A percentile compares a stretch with the other conserved stretches of the same genome.
These are phyloP conservation scores for Machaerirhynchus nigripectus DNA, from an alignment of 2,113 vertebrate genomes.

Conservation along the genomic window DNA sequence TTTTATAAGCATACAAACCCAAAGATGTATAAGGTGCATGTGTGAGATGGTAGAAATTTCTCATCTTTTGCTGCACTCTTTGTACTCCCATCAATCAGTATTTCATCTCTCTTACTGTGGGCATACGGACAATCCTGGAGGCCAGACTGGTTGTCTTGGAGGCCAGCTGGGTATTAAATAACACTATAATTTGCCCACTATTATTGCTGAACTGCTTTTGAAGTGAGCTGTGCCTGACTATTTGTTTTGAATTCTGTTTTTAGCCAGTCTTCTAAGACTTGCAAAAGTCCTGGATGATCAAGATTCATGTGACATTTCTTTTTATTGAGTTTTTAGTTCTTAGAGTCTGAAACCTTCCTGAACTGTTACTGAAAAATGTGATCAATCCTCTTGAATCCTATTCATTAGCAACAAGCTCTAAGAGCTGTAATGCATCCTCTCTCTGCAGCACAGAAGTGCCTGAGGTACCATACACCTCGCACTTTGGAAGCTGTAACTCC, in stretches of 20 bases:
- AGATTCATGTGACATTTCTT: not conserved
- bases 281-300: not conserved
- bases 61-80: not conserved
- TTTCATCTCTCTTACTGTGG: not conserved
- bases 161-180: not conserved
- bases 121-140: not conserved
- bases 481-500: conserved; percentile 69
- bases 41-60: not conserved
- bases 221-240: not conserved
- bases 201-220: not conserved
- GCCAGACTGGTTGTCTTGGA: not conserved
- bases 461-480: conserved; percentile 11
- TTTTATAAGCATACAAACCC: not conserved
- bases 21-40: not conserved
- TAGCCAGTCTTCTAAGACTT: not conserved
- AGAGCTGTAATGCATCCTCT: conserved; percentile 50
- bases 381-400: not conserved
- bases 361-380: conserved; percentile 59
- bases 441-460: conserved; percentile 4
- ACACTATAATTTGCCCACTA: not conserved
- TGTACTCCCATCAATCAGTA: not conserved
- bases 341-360: conserved; percentile 22
- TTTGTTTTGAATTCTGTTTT: not conserved
- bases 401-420: conserved; percentile 9
- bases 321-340: not conserved